Base-by-base conservation (phyloP, 2,888 invertebrate species). In the Rugalucina vietnamica region DNA sequence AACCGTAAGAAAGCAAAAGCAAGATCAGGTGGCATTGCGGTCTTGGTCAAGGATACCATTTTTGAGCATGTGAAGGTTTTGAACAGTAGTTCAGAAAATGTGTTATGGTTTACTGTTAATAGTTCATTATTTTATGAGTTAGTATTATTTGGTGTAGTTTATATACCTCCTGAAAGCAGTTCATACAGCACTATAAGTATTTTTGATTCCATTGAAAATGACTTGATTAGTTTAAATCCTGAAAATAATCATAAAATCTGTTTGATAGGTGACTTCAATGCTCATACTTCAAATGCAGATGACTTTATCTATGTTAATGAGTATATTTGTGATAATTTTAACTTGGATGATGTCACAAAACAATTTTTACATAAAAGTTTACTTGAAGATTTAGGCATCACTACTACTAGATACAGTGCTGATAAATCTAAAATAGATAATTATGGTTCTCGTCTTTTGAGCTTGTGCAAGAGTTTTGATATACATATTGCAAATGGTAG, bases 191-290 rank as follows among this genome's bases (percentile, higher is more conserved):
- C 24, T 5, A 60, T 60, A 24, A 60, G 60, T 60, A 60, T 60
- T 60, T 60, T 60, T 60, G 60, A 60, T 29, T 60, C 60, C 5
- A 60, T 60, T 60, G 60, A 60, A 60, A 60, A 60, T 60, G 60
- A 60, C 18, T 8, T 60, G 3, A 60, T 60, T 60, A 60, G 8
- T 60, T 60, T 60, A 60, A 60, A 60, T 29, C 60, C 60, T 60
- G 24, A 27, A 60, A 60, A 60, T 60, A 29, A 60, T 29, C 60
- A 60, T 18, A 60, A 29, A 60, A 60, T 60, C 4, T 60, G 60
- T 60, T 60, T 60, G 29, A 27, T 60, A 10, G 60, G 60, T 27
- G 60, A 60, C 29, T 65, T 34, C 21, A 65, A 65, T 65, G 34
- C 65, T 1, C 65, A 65, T 4, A 32, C 65, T 34, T 65, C 65